Base-by-base conservation (phyloP, 2,888 invertebrate species). In the Homarus gammarus region DNA sequence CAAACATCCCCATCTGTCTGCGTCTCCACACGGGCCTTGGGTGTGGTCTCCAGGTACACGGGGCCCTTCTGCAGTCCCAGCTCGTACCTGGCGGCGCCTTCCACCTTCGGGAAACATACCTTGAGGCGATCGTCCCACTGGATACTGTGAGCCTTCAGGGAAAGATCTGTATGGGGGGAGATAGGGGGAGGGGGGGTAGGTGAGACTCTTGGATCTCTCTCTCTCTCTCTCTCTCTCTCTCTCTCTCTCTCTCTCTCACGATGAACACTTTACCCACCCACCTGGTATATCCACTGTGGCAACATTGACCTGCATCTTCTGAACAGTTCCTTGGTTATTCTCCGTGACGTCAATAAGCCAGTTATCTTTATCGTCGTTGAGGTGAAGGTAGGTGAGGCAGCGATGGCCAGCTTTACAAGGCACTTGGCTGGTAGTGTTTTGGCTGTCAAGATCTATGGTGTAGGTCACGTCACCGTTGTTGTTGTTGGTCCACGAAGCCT, bases 61-160 rank as follows among this genome's bases (percentile, higher is more conserved):
- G 36, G 31, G 33, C 56, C 78, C n/a, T 78, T 78, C 78, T 79
- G 18, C 3, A 79, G 56, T 15, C 78, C 78, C 78, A 79, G 27
- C 18, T 51, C 51, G 27, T 79, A 79, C n/a, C 36, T 56, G 1
- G 6, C 27, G 36, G 78, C 78, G 1, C n/a, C 33, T 27, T 8
- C 2, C 6, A 12, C 27, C 78, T 56, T 15, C 10, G 2, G 2
- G 36, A 79, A 79, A 36, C 78, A 79, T 33, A 79, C 78, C 78
- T 38, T 0, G 15, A 79, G 36, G 31, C 22, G 78, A 61, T 79
- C 56, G 22, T 79, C 78, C 56, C 56, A 79, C n/a, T 18, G 56
- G 15, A 79, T 31, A 12, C 27, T 12, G 22, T 40, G 22, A 33
- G 18, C 40, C 27, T 1, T 6, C n/a, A 77, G n/a, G 10, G 15